phyloP scores from a whole-genome alignment of 2,888 invertebrate genomes.

The Peribatodes rhomboidaria region DNA sequence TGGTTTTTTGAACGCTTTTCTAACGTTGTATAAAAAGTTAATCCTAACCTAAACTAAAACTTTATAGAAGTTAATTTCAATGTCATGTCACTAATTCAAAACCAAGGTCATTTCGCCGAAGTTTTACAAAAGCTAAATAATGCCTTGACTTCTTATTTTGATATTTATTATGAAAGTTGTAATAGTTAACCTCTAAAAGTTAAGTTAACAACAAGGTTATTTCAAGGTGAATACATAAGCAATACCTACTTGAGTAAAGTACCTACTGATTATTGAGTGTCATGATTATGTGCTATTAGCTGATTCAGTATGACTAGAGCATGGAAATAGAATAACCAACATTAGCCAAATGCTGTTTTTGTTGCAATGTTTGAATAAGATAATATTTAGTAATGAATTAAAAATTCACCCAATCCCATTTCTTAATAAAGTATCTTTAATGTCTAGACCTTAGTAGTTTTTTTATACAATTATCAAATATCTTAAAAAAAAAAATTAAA shows the following conservation, averaged over 20 bases:
- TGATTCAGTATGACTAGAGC: background rate
- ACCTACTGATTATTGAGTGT: constrained; percentile 8
- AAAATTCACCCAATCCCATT: too few species aligned
- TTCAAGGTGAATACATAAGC: constrained; percentile 57
- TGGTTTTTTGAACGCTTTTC: too few species aligned
- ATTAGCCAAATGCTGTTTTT: background rate
- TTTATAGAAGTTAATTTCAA: background rate
- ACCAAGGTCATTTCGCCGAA: constrained; percentile 15
- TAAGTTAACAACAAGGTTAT: constrained; percentile 59
- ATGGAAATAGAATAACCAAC: too few species aligned
- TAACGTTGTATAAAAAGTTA: background rate
- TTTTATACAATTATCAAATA: too few species aligned
- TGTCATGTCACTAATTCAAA: constrained; percentile 8
- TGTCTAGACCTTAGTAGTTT: too few species aligned
- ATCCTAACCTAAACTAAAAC: constrained; percentile 23
- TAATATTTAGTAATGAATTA: background rate
- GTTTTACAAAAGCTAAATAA: background rate
- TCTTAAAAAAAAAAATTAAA: too few species aligned
- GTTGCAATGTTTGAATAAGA: background rate
- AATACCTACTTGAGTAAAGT: constrained; percentile 12
- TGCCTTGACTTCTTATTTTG: background rate
- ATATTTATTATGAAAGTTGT: constrained; percentile 2
- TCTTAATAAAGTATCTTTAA: too few species aligned
- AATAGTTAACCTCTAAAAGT: constrained; percentile 8
- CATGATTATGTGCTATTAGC: background rate